These are phyloP conservation scores for Anadara kagoshimensis DNA, from an alignment of 1,140 invertebrate species.

Conservation along the genomic window DNA sequence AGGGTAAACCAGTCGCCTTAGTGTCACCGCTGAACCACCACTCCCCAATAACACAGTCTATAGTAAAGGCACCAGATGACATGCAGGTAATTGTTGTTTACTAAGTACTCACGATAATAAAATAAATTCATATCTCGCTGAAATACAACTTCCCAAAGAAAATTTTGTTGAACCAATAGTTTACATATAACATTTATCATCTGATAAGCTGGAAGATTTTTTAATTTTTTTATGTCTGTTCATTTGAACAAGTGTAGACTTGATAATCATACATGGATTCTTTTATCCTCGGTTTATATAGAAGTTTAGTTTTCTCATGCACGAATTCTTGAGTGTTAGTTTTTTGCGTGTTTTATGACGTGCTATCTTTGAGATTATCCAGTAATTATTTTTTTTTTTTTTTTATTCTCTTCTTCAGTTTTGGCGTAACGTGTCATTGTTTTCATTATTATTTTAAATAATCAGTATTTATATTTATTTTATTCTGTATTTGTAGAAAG, in stretches of 20 bases:
- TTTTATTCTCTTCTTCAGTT: background rate
- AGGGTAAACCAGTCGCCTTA: constrained; percentile 45
- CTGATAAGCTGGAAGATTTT: background rate
- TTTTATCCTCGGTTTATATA: too few species aligned
- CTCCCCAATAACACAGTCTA: constrained; percentile 43
- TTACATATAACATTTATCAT: background rate
- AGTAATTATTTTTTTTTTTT: background rate
- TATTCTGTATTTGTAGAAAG: constrained; percentile 40
- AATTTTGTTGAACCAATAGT: background rate
- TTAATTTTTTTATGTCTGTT: background rate
- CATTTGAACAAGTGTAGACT: background rate
- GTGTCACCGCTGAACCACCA: constrained; percentile 48
- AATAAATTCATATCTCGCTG: background rate
- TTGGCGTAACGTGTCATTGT: background rate
- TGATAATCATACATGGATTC: background rate
- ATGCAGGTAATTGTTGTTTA: constrained; percentile 21
- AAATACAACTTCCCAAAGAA: background rate
- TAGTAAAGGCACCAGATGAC: constrained; percentile 26
- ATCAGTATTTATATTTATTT: background rate
- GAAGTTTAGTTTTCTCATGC: too few species aligned
- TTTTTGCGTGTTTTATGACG: background rate
- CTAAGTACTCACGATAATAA: background rate
- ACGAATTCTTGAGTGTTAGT: too few species aligned
- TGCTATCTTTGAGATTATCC: background rate
- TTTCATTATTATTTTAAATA: background rate